These are phyloP conservation scores for Eueides isabella DNA, from an alignment of 1,140 invertebrate species.

Conservation along the genomic window DNA sequence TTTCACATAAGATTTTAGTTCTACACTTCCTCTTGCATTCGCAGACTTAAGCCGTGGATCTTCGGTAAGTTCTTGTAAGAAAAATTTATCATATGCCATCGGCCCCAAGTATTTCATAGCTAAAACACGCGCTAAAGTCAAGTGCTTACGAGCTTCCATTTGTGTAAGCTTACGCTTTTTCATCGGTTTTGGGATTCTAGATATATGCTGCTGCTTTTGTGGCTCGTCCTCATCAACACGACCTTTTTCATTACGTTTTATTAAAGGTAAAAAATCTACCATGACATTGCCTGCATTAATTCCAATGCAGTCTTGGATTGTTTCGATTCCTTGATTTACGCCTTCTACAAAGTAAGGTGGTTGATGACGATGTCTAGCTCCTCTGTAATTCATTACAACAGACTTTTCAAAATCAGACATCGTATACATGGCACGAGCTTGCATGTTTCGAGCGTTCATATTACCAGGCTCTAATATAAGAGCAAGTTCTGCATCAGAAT, in stretches of 20 bases:
- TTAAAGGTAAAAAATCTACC: slow-evolving; percentile 72
- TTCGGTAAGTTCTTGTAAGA: slow-evolving; percentile 72
- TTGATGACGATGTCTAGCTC: slow-evolving; percentile 72
- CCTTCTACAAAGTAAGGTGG: slow-evolving; percentile 82
- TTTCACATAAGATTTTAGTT: slow-evolving; percentile 69
- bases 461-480: slow-evolving; percentile 75
- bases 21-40: slow-evolving; percentile 73
- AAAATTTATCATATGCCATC: slow-evolving; percentile 82
- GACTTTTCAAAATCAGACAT: slow-evolving; percentile 83
- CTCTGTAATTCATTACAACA: slow-evolving; percentile 79
- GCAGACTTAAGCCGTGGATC: slow-evolving; percentile 75
- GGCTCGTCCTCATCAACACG: slow-evolving; percentile 58
- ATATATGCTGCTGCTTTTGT: slow-evolving; percentile 57
- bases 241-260: slow-evolving; percentile 64
- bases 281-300: slow-evolving; percentile 71
- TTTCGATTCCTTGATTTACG: slow-evolving; percentile 77
- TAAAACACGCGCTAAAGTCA: slow-evolving; percentile 75
- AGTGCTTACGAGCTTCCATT: slow-evolving; percentile 76
- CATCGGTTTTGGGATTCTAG: slow-evolving; percentile 66
- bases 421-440: slow-evolving; percentile 81
- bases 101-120: slow-evolving; percentile 83
- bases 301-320: slow-evolving; percentile 75
- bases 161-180: slow-evolving; percentile 67
- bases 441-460: slow-evolving; percentile 78
- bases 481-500: slow-evolving; percentile 79